A percentile compares a stretch with the other conserved stretches of the same genome.
Conservation (phyloP, 2,113 vertebrate genomes). For the Crotalus viridis region DNA sequence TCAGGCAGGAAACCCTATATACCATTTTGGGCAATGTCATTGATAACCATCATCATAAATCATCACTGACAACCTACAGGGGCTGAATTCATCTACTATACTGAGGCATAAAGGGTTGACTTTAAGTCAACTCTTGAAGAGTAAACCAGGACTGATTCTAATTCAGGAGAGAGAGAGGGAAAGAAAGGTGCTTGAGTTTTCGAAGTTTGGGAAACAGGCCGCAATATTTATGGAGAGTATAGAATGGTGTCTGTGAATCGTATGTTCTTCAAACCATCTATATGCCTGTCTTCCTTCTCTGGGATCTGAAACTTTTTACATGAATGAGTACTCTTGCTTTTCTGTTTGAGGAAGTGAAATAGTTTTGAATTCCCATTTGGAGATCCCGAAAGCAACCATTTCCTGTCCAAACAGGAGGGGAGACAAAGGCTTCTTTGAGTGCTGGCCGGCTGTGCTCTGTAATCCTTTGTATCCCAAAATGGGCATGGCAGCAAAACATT, state of each 20-base stretch:
- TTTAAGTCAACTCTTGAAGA: background rate
- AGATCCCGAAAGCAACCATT: constrained; percentile 88
- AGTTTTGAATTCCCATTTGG: constrained; percentile 91
- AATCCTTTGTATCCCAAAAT: constrained; percentile 74
- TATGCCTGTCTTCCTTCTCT: constrained; percentile 58
- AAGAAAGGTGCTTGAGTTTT: background rate
- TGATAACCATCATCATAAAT: no score
- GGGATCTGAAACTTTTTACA: constrained; percentile 79
- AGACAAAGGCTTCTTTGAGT: constrained; percentile 89
- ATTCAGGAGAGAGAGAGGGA: background rate
- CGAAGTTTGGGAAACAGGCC: constrained; percentile 10
- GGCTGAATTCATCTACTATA: background rate
- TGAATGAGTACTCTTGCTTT: constrained; percentile 79
- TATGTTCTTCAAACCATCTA: constrained; percentile 53
- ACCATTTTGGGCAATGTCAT: no score
- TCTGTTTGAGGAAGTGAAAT: constrained; percentile 88
- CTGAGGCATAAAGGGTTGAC: background rate
- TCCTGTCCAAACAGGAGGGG: constrained; percentile 85
- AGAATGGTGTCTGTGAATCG: constrained; percentile 78
- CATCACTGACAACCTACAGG: background rate
- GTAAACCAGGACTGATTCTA: background rate
- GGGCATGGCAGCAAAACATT: constrained; percentile 69
- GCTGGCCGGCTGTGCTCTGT: constrained; percentile 65
- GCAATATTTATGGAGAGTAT: constrained; percentile 72
- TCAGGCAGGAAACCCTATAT: no score